Conservation (phyloP, 2,797 vertebrate species). For the Leucoraja ocellata region DNA sequence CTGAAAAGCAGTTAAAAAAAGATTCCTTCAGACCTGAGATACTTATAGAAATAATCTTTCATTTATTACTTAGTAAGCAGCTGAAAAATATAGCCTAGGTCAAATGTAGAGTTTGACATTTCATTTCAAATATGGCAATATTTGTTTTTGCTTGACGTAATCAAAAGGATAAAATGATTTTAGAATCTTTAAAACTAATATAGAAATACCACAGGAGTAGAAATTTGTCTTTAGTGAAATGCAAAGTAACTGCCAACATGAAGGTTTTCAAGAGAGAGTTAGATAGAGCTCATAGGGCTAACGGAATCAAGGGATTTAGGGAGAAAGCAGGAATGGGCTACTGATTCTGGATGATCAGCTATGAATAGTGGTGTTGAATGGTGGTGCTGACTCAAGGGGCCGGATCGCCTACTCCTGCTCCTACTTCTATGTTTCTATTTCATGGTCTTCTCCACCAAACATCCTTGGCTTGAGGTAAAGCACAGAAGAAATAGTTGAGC, state of each 20-base stretch:
- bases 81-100: neutral
- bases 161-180: slow-evolving; percentile 6
- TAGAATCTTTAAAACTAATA: neutral
- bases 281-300: no score
- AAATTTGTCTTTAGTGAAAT: neutral
- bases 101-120: neutral
- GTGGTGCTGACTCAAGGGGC: no score
- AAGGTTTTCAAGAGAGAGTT: neutral
- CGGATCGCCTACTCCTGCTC: no score
- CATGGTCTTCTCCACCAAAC: neutral
- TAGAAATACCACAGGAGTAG: neutral
- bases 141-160: neutral
- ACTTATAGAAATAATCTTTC: neutral
- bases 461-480: neutral
- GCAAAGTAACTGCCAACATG: neutral
- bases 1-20: slow-evolving; percentile 52
- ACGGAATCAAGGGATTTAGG: no score
- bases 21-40: neutral
- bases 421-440: neutral
- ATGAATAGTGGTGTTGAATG: no score
- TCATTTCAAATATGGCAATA: neutral
- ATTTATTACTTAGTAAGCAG: neutral
- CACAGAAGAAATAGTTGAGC: neutral
- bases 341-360: no score
- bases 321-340: no score